These are phyloP conservation scores for Isotomurus palustris DNA, from an alignment of 2,888 invertebrate species.

Conservation along the genomic window DNA sequence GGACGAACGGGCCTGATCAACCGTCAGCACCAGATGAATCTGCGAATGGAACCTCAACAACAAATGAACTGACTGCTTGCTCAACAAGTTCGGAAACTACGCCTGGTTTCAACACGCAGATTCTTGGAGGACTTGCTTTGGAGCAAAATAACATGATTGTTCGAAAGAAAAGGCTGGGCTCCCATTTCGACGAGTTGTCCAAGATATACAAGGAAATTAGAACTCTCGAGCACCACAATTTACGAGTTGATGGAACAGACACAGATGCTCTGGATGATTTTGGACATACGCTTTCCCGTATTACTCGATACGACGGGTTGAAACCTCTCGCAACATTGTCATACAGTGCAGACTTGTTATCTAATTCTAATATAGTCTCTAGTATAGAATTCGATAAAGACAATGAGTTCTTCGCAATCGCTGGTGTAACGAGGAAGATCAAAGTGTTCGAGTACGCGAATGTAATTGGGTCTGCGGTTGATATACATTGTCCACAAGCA, in stretches of 20 bases:
- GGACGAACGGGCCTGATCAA: too few relatives aligned
- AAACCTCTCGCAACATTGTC: conserved; percentile 79
- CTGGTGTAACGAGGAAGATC: conserved; percentile 89
- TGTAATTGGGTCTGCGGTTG: conserved; percentile 78
- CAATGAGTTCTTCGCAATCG: conserved; percentile 91
- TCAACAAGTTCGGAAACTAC: conserved; percentile 19
- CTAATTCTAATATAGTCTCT: conserved; percentile 72
- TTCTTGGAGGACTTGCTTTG: conserved; percentile 20
- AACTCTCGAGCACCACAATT: conserved; percentile 57
- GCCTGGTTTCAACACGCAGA: conserved; percentile 41
- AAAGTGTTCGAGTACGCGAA: conserved; percentile 87
- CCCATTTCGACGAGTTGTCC: conserved; percentile 84
- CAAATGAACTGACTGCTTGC: conserved; percentile 14
- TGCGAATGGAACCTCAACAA: too few relatives aligned
- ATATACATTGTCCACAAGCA: conserved; percentile 84
- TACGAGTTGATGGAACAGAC: conserved; percentile 46
- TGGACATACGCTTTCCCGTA: conserved; percentile 77
- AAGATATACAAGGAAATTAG: conserved; percentile 78
- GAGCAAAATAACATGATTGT: conserved; percentile 58
- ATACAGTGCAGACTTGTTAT: conserved; percentile 83
- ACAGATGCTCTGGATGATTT: conserved; percentile 66
- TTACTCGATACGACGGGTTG: conserved; percentile 72
- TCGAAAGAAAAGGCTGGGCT: conserved; percentile 69
- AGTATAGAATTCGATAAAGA: conserved; percentile 96
- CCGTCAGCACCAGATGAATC: too few relatives aligned